A percentile compares a stretch with the other conserved stretches of the same genome.
phyloP scores from a whole-genome alignment of 2,797 vertebrate genomes.

The Chelmon rostratus region DNA sequence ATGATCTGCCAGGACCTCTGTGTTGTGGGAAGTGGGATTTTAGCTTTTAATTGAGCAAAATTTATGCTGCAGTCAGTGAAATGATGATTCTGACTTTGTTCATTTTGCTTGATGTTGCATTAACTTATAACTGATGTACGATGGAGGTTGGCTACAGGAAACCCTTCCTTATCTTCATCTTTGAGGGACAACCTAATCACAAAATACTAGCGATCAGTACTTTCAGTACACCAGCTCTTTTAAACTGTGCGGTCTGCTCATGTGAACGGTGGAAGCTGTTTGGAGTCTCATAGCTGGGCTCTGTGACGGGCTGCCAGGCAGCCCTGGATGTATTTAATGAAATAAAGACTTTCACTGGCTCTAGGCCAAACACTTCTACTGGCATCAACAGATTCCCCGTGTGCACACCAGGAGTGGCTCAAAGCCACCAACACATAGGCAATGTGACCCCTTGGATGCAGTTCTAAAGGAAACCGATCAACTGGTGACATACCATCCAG shows the following conservation, averaged over 20 bases:
- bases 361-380: slow-evolving; percentile 20
- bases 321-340: slow-evolving; percentile 59
- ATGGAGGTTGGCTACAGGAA: not conserved
- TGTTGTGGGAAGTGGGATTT: not conserved
- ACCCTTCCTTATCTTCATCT: not conserved
- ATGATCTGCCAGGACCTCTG: not conserved
- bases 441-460: not conserved
- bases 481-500: not conserved
- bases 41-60: not conserved
- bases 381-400: slow-evolving; percentile 17
- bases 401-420: slow-evolving; percentile 7
- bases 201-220: too few relatives aligned
- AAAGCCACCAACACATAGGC: not conserved
- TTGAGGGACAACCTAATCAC: not conserved
- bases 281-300: slow-evolving; percentile 11
- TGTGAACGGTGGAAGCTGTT: slow-evolving; percentile 6
- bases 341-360: slow-evolving; percentile 54
- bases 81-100: not conserved
- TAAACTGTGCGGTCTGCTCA: not conserved
- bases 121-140: not conserved
- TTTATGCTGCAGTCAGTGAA: not conserved
- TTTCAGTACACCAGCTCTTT: not conserved
- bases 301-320: slow-evolving; percentile 21
- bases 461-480: not conserved
- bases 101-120: not conserved